Evolutionary conservation across 2,888 invertebrate genomes (phyloP).

Genomic region (Trisateles emortualis): DNA sequence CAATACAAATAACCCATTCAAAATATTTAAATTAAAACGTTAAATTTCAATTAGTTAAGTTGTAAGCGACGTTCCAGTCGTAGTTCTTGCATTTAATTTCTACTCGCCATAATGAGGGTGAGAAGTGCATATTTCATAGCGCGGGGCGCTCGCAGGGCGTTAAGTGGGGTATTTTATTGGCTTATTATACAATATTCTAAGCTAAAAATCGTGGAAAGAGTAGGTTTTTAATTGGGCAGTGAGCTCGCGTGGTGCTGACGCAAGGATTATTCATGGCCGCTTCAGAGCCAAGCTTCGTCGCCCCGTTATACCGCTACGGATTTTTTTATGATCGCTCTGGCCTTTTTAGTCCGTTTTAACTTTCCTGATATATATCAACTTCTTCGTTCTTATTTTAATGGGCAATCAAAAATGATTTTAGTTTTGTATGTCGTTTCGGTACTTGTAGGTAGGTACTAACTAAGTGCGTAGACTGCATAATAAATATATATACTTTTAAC

Average conservation of each 20-base stretch:
- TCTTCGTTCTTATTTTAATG: conserved; percentile 32
- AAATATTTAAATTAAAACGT: conserved; percentile 43
- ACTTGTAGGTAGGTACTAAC: too few relatives aligned
- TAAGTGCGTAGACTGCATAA: too few relatives aligned
- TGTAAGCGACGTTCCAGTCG: conserved; percentile 54
- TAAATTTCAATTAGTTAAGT: conserved; percentile 51
- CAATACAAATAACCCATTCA: conserved; percentile 19
- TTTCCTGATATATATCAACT: conserved; percentile 53
- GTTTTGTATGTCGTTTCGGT: not conserved
- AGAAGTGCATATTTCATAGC: conserved; percentile 84
- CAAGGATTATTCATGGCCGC: conserved; percentile 84
- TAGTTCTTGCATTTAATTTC: conserved; percentile 81
- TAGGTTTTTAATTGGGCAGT: conserved; percentile 86
- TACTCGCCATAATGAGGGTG: conserved; percentile 78
- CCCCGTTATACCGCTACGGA: conserved; percentile 64
- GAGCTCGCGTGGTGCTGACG: conserved; percentile 83
- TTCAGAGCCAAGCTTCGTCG: conserved; percentile 78
- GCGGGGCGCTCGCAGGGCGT: conserved; percentile 75
- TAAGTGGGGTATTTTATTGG: conserved; percentile 87
- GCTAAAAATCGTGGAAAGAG: conserved; percentile 87
- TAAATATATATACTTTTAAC: too few relatives aligned
- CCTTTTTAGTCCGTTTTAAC: conserved; percentile 55
- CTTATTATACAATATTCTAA: conserved; percentile 87
- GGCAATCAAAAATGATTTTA: conserved; percentile 19
- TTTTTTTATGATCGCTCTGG: conserved; percentile 67